These are phyloP conservation scores for Leptinotarsa juncta DNA, from an alignment of 2,888 invertebrate genomes.

Conservation along the genomic window DNA sequence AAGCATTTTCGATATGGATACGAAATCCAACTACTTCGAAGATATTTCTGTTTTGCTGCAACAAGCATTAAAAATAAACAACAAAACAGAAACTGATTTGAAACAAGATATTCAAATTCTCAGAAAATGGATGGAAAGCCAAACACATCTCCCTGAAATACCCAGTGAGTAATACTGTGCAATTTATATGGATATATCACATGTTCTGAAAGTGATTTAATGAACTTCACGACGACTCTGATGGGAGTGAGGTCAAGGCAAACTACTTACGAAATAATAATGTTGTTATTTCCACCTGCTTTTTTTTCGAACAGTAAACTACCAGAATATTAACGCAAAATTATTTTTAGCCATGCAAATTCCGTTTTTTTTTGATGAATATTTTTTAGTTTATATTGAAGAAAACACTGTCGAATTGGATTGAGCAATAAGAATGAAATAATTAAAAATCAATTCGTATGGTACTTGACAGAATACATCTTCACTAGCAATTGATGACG, in stretches of 20 bases:
- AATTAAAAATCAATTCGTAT: too few relatives aligned
- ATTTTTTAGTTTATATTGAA: too few relatives aligned
- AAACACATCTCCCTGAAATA: slow-evolving; percentile 55
- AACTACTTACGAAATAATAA: not conserved
- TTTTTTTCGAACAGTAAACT: too few relatives aligned
- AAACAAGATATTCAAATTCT: slow-evolving; percentile 48
- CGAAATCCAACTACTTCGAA: slow-evolving; percentile 9
- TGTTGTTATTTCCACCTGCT: not conserved
- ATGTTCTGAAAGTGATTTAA: too few relatives aligned
- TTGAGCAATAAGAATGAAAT: too few relatives aligned
- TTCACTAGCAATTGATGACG: too few relatives aligned
- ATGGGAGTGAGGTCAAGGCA: not conserved
- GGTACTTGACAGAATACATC: too few relatives aligned
- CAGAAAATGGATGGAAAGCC: slow-evolving; percentile 51
- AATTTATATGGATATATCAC: not conserved
- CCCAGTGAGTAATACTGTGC: slow-evolving; percentile 45
- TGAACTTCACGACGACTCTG: too few relatives aligned
- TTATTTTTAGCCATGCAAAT: too few relatives aligned
- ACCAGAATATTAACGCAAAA: too few relatives aligned
- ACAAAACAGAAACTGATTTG: slow-evolving; percentile 38
- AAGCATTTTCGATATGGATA: not conserved
- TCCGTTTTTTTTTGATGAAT: too few relatives aligned
- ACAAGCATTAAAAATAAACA: slow-evolving; percentile 34
- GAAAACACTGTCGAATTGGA: too few relatives aligned
- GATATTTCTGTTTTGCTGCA: slow-evolving; percentile 29